A percentile compares a stretch with the other conserved stretches of the same genome.
Evolutionary conservation across 2,888 invertebrate species (phyloP).

Genomic region (Tachystola acroxantha): DNA sequence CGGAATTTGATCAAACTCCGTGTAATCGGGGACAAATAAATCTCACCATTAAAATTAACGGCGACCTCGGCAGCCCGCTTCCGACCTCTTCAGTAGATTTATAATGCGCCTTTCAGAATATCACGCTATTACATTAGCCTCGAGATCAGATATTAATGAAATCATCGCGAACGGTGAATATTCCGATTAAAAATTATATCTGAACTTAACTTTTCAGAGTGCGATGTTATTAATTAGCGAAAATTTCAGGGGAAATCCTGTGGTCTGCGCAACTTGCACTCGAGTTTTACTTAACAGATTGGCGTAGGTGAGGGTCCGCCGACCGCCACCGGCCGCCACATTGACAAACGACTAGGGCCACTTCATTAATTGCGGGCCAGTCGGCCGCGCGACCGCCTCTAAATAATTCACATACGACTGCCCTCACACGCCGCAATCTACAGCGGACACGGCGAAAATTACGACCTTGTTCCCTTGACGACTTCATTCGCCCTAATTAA

Average conservation of each 20-base stretch:
- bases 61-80: slow-evolving; percentile 46
- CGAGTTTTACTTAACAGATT: slow-evolving; percentile 47
- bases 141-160: slow-evolving; percentile 44
- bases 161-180: slow-evolving; percentile 22
- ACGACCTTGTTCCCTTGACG: slow-evolving; percentile 40
- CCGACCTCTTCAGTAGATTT: slow-evolving; percentile 66
- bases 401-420: slow-evolving; percentile 69
- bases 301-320: slow-evolving; percentile 44
- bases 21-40: slow-evolving; percentile 66
- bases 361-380: slow-evolving; percentile 71
- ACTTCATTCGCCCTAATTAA: slow-evolving; percentile 49
- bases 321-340: slow-evolving; percentile 48
- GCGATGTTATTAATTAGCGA: slow-evolving; percentile 28
- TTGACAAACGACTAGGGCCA: slow-evolving; percentile 70
- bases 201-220: neutral
- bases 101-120: slow-evolving; percentile 57
- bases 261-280: slow-evolving; percentile 36
- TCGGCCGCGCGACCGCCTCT: slow-evolving; percentile 61
- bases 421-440: slow-evolving; percentile 39
- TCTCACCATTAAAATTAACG: slow-evolving; percentile 67
- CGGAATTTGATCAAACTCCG: slow-evolving; percentile 61
- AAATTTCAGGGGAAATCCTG: slow-evolving; percentile 5
- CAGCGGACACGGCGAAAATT: slow-evolving; percentile 39
- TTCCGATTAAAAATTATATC: neutral
- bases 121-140: slow-evolving; percentile 40